Evolutionary conservation across 2,888 invertebrate species (phyloP).

Genomic region (Drosophila barbarae): DNA sequence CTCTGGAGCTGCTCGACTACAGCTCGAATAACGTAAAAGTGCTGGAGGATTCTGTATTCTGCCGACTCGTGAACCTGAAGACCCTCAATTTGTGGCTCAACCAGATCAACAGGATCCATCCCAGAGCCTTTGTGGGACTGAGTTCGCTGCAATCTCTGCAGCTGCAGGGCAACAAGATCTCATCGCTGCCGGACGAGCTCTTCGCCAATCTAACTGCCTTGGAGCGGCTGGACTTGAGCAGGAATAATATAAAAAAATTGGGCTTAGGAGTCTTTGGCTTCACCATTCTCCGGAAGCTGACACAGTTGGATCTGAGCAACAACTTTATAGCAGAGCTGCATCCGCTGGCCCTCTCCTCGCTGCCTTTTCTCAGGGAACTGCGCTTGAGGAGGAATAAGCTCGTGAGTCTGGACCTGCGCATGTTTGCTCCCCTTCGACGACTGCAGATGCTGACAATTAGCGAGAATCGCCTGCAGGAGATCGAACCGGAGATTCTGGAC

Average conservation of each 20-base stretch:
- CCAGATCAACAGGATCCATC: slow-evolving; percentile 56
- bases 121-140: slow-evolving; percentile 61
- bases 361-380: slow-evolving; percentile 70
- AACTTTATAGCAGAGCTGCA: slow-evolving; percentile 69
- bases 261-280: slow-evolving; percentile 62
- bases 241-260: slow-evolving; percentile 63
- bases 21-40: slow-evolving; percentile 69
- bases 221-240: slow-evolving; percentile 66
- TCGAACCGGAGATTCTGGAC: slow-evolving; percentile 58
- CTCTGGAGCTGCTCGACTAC: slow-evolving; percentile 66
- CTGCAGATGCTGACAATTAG: slow-evolving; percentile 69
- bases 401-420: slow-evolving; percentile 62
- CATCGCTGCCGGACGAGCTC: slow-evolving; percentile 52
- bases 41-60: slow-evolving; percentile 59
- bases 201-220: slow-evolving; percentile 67
- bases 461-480: slow-evolving; percentile 70
- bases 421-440: slow-evolving; percentile 71
- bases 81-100: slow-evolving; percentile 72
- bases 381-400: slow-evolving; percentile 72
- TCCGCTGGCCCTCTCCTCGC: slow-evolving; percentile 62
- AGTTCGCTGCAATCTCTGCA: slow-evolving; percentile 60
- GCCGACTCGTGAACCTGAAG: slow-evolving; percentile 56
- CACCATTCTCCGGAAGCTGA: slow-evolving; percentile 54
- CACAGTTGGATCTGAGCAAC: slow-evolving; percentile 58
- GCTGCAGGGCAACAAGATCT: slow-evolving; percentile 70